Conservation (phyloP, 2,797 vertebrate genomes). For the Furcifer pardalis region DNA sequence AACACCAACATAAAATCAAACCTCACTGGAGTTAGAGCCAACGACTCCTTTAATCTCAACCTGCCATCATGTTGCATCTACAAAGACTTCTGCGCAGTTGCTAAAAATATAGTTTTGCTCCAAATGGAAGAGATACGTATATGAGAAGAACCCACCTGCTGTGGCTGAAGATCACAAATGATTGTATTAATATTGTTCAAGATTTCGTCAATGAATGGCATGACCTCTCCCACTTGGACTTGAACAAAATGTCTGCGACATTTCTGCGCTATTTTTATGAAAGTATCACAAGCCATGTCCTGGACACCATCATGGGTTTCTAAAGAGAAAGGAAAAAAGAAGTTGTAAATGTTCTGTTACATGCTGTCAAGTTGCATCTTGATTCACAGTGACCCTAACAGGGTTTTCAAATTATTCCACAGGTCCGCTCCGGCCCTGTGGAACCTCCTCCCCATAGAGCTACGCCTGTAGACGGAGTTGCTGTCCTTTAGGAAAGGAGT, state of each 20-base stretch:
- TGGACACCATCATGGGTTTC: constrained; percentile 98
- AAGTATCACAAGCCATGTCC: constrained; percentile 99
- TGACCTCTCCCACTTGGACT: constrained; percentile 98
- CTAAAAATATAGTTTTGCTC: background rate
- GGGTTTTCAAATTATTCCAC: too few species aligned
- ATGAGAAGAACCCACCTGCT: constrained; percentile 82
- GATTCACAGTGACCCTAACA: too few species aligned
- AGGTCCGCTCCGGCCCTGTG: too few species aligned
- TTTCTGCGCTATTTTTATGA: constrained; percentile 99
- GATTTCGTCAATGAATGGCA: constrained; percentile 99
- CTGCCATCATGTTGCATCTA: background rate
- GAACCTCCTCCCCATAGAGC: too few species aligned
- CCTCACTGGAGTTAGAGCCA: background rate
- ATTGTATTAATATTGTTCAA: constrained; percentile 99
- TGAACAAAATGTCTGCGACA: constrained; percentile 98
- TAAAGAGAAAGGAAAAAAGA: constrained; percentile 64
- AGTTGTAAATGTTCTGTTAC: too few species aligned
- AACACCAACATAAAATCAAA: background rate
- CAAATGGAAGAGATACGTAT: background rate
- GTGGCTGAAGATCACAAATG: constrained; percentile 98
- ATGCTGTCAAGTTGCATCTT: too few species aligned
- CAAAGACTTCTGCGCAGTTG: background rate
- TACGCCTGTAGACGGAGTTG: too few species aligned
- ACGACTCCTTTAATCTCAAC: background rate
- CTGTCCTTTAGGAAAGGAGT: too few species aligned